Evolutionary conservation across 2,113 vertebrate species (phyloP), one percentile per base, ranked within the genome.

Genomic region (Hemichromis elongatus): DNA sequence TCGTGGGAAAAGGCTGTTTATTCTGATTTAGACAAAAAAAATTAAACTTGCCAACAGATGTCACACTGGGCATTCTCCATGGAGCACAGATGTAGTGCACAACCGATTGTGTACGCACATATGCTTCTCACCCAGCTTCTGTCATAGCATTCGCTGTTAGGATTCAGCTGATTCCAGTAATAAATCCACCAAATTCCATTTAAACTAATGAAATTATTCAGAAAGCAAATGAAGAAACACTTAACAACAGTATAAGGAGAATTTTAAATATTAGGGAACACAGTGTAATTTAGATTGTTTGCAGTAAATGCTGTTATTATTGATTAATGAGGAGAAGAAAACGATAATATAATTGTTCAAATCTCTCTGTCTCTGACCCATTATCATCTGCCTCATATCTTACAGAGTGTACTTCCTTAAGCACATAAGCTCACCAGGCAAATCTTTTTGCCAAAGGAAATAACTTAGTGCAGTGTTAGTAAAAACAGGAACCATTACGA

Each of bases 1-100:
- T 93, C 92, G 83, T 93, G 90, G 92, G 92, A 95, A 92, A 92
- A 78, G 50, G 53, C 45, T 86, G 86, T 91, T 92, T 87, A 83
- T 89, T 59, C 47, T 9, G 86, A 86, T 88, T 86, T 54, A 40
- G 86, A 79, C 18, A 59, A 80, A 90, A 82, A 91, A 88, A 91
- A 85, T 79, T 79, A 87, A 88, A 86, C 4, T 26, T 77, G 79
- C 88, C 88, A 90, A 85, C 93, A 94, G 90, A 93, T 93, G 91
- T 89, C 81, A 81, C 33, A 26, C 19, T 42, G 77, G 63, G 80
- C 79, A 70, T 81, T 86, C 90, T 88, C 84, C 84, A 92, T 7
- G 75, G 89, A 88, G 83, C 87, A 82, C 90, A 90, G 88, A 90
- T 94, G 87, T 78, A 80, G 79, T 68, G 77, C 78, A 40, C 50